Evolutionary conservation across 2,797 vertebrate genomes (phyloP).

Genomic region (Uromys caudimaculatus): DNA sequence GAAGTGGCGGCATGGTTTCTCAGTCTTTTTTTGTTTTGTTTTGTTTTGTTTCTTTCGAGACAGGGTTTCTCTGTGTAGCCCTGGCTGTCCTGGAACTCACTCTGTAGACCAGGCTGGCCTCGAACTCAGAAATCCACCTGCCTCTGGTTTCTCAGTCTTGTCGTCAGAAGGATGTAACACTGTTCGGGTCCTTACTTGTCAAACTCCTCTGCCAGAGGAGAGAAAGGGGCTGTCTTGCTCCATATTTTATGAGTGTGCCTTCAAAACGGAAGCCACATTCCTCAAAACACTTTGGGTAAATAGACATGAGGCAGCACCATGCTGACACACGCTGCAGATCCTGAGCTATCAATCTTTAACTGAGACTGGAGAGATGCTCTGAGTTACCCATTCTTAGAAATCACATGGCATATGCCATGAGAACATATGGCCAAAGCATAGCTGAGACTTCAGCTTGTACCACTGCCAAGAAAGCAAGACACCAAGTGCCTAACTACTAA

Average conservation of each 20-base stretch:
- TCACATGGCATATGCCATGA: slow-evolving; percentile 55
- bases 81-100: too few relatives aligned
- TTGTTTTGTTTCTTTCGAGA: too few relatives aligned
- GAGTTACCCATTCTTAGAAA: slow-evolving; percentile 74
- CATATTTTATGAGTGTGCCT: slow-evolving; percentile 52
- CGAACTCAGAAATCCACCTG: too few relatives aligned
- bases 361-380: slow-evolving; percentile 46
- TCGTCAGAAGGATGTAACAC: slow-evolving; percentile 15
- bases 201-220: slow-evolving; percentile 3
- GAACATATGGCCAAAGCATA: slow-evolving; percentile 72
- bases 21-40: too few relatives aligned
- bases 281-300: slow-evolving; percentile 73
- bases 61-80: too few relatives aligned
- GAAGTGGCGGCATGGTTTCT: neutral
- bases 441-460: slow-evolving; percentile 80
- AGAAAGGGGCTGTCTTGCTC: slow-evolving; percentile 38
- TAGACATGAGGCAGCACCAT: slow-evolving; percentile 55
- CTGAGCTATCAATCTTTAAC: slow-evolving; percentile 63
- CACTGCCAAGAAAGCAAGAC: slow-evolving; percentile 74
- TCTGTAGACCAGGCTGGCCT: too few relatives aligned
- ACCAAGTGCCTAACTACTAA: slow-evolving; percentile 74
- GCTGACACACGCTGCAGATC: slow-evolving; percentile 51
- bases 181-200: slow-evolving; percentile 43
- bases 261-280: slow-evolving; percentile 69
- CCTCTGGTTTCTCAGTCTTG: neutral